Base-by-base conservation (phyloP, 2,797 vertebrate genomes). In the Aulostomus chinensis region DNA sequence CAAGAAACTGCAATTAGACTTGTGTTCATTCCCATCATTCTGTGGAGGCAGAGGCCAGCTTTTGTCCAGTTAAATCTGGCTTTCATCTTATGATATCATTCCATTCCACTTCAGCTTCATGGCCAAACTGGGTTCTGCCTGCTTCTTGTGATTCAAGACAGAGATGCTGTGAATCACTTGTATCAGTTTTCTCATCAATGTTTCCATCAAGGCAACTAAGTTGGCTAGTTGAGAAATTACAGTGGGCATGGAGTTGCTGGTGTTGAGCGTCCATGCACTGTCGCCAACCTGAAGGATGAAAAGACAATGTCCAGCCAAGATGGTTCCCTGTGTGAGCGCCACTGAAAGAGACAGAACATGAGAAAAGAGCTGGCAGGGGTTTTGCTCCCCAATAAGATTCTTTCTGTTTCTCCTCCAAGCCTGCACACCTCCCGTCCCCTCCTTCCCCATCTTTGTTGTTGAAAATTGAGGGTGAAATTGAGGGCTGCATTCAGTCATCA, bases 391-490 rank as follows among this genome's bases (percentile, higher is more conserved):
- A 78, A 77, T 74, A 79, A 78, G 76, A 77, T 75, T 72, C 76
- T 41, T 81, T 72, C 70, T 76, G 55, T 73, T 74, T 73, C 68
- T 66, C 51, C 57, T 70, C 71, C 78, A 20, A 68, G 63, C 61
- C 62, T 57, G 45, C 31, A 12, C 64, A 80, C 63, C 53, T 59
- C 67, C 32, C 18, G 18, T 52, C 40, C 68, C 53, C 42, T 54
- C 64, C 61, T 74, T 68, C 68, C 68, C 76, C 72, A 82, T 80
- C 76, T 68, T 76, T 36, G 68, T 75, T 78, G 86, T 86, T 86
- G 38, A 12, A 82, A 81, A 68, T 84, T 71, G 67, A 71, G 92
- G 89, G 86, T 93, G 88, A 88, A 85, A 87, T 85, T 68, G 67
- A 75, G 79, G 86, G 82, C 60, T 41, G 77, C 83, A 88, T 78